Conservation (phyloP, 2,797 vertebrate species). For the Sphaeramia orbicularis region DNA sequence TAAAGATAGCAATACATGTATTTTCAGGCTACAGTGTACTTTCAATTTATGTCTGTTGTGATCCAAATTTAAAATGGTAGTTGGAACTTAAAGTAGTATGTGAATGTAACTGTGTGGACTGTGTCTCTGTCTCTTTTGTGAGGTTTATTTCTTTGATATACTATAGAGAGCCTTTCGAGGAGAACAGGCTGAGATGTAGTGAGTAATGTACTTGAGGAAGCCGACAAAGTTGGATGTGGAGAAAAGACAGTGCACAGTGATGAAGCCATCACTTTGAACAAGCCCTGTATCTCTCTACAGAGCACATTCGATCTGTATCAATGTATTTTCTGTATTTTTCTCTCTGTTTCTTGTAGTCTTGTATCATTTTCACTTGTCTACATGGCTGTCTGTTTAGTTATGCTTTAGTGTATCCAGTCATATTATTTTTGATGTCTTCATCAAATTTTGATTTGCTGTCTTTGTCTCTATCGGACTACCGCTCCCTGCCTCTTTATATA, state of each 20-base stretch:
- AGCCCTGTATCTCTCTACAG: slow-evolving; percentile 1
- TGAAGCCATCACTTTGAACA: slow-evolving; percentile 58
- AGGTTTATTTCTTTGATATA: slow-evolving; percentile 11
- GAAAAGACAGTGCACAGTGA: slow-evolving; percentile 32
- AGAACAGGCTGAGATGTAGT: slow-evolving; percentile 22
- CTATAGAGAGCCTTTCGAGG: slow-evolving; percentile 8
- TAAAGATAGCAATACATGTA: too few species aligned
- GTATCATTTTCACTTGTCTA: not conserved
- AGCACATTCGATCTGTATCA: not conserved
- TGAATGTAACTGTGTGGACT: slow-evolving; percentile 17
- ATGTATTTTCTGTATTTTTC: not conserved
- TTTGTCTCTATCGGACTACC: slow-evolving; percentile 29
- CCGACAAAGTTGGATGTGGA: slow-evolving; percentile 36
- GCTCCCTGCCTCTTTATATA: not conserved
- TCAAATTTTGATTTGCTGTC: too few species aligned
- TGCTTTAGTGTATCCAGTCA: not conserved
- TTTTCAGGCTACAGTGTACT: not conserved
- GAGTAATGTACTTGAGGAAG: slow-evolving; percentile 54
- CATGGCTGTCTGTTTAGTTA: not conserved
- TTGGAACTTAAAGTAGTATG: not conserved
- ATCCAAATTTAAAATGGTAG: not conserved
- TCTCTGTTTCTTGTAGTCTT: slow-evolving; percentile 3
- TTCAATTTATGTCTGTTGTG: too few species aligned
- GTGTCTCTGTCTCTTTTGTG: slow-evolving; percentile 6
- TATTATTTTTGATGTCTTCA: slow-evolving; percentile 17